Evolutionary conservation across 2,113 vertebrate genomes (phyloP).

Genomic region (Aramus guarauna): DNA sequence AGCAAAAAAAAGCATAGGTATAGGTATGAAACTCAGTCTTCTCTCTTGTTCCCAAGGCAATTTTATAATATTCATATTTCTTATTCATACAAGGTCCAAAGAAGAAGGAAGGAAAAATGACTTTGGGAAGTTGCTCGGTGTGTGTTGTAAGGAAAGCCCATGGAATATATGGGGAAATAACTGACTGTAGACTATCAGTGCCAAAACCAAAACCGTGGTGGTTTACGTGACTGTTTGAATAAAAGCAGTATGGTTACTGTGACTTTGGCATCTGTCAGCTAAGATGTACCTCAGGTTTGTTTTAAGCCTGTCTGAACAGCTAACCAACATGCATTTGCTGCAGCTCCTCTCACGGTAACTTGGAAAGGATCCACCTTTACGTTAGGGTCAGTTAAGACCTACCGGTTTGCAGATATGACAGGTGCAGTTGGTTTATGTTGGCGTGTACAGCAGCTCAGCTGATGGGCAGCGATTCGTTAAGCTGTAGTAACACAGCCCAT

Average conservation of each 20-base stretch:
- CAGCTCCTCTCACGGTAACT: not conserved
- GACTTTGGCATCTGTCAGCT: not conserved
- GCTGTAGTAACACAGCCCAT: not conserved
- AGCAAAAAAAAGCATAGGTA: not conserved
- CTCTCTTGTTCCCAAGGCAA: not conserved
- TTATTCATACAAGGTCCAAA: not conserved
- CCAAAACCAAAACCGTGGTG: not conserved
- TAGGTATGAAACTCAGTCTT: not conserved
- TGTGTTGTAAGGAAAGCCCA: not conserved
- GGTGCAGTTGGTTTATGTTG: not conserved
- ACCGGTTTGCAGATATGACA: not conserved
- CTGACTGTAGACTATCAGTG: not conserved
- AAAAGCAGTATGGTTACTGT: not conserved
- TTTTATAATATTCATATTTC: slow-evolving; percentile 4
- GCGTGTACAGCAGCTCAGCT: not conserved
- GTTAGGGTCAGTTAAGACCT: not conserved
- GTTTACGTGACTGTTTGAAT: not conserved
- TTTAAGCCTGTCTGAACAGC: not conserved
- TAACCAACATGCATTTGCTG: not conserved
- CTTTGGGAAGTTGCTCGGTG: not conserved
- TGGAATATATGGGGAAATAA: not conserved
- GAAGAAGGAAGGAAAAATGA: not conserved
- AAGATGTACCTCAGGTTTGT: not conserved
- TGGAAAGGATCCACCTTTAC: not conserved
- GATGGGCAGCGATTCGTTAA: not conserved